Conservation (phyloP, 1,140 invertebrate species). For the Saccostrea echinata region DNA sequence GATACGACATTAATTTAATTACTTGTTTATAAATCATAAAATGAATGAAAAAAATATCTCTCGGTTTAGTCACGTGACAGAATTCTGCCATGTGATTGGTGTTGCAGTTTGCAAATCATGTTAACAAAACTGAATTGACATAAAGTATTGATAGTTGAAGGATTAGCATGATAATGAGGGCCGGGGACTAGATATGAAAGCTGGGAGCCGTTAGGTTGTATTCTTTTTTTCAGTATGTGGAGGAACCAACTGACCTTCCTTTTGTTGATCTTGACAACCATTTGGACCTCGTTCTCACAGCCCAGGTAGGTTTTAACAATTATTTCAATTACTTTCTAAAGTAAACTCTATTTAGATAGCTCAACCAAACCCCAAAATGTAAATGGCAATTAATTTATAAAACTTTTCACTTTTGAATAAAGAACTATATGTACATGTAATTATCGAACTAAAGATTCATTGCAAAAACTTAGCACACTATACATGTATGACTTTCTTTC, state of each 20-base stretch:
- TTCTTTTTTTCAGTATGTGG: not conserved
- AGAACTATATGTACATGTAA: no score
- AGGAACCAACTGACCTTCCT: not conserved
- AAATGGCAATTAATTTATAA: no score
- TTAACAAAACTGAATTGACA: constrained; percentile 24
- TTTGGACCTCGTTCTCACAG: not conserved
- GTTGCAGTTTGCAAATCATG: not conserved
- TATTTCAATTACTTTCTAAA: not conserved
- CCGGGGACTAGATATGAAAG: not conserved
- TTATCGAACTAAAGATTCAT: no score
- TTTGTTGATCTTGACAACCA: not conserved
- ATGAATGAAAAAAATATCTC: not conserved
- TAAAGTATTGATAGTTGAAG: not conserved
- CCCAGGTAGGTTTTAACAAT: not conserved
- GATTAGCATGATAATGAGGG: constrained; percentile 17
- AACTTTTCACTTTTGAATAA: no score
- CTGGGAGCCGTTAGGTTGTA: not conserved
- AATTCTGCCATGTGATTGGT: not conserved
- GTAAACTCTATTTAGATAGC: no score
- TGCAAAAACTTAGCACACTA: no score
- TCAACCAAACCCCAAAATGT: no score
- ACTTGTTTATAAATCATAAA: constrained; percentile 25
- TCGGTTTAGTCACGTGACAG: constrained; percentile 1
- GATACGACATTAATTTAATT: not conserved
- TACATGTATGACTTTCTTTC: no score